phyloP scores from a whole-genome alignment of 2,113 vertebrate species.

The Passerina amoena region DNA sequence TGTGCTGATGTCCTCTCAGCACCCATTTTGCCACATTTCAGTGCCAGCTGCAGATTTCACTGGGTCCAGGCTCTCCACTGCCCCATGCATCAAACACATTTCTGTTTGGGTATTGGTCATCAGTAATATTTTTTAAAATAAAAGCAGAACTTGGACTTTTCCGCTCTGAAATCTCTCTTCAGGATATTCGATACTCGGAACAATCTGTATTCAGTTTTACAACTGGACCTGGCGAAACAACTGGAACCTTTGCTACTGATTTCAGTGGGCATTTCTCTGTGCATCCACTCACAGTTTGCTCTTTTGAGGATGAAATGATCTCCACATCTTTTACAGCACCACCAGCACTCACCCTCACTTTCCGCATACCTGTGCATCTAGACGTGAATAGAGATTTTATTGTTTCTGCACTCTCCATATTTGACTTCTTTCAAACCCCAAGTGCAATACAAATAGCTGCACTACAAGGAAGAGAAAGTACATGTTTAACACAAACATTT shows the following conservation, averaged over 20 bases:
- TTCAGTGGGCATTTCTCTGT: not conserved
- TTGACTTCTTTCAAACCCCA: not conserved
- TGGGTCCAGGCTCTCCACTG: fast-evolving
- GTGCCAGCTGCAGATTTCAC: not conserved
- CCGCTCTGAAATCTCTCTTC: not conserved
- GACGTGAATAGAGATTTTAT: not conserved
- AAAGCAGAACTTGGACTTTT: not conserved
- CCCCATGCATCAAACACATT: not conserved
- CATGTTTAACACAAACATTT: not conserved
- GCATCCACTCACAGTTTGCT: not conserved
- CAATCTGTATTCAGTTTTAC: not conserved
- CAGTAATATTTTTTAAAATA: not conserved
- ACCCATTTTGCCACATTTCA: not conserved
- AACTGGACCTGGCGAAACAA: not conserved
- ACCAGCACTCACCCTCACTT: not conserved
- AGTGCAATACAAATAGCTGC: not conserved
- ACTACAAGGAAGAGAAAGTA: not conserved
- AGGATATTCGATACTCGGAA: not conserved
- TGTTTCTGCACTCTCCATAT: not conserved
- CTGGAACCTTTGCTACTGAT: not conserved
- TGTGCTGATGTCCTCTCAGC: not conserved
- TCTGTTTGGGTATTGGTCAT: not conserved
- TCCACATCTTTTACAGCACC: not conserved
- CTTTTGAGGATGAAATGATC: not conserved
- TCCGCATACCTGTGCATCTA: not conserved